Percentiles rank a stretch among this genome's conserved stretches.
Evolutionary conservation across 2,888 invertebrate genomes (phyloP).

Genomic region (Dryomyza anilis): DNA sequence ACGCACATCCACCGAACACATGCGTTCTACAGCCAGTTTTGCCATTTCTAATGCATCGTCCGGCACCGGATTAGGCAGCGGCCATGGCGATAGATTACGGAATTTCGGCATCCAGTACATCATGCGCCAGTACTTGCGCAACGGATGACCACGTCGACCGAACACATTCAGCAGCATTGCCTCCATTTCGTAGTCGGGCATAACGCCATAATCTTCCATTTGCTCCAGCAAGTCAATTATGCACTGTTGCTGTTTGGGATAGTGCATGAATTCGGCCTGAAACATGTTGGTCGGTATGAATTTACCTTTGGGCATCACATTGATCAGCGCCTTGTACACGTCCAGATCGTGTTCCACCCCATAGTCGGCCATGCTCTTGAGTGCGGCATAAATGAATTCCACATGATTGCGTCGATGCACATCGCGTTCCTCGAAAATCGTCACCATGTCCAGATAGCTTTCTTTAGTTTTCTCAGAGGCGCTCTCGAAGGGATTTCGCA

Average conservation of each 20-base stretch:
- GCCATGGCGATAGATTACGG: constrained; percentile 86
- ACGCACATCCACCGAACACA: constrained; percentile 80
- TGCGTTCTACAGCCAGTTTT: constrained; percentile 79
- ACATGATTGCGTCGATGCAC: constrained; percentile 82
- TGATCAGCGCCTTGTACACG: constrained; percentile 82
- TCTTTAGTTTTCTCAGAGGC: constrained; percentile 63
- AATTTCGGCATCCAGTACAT: constrained; percentile 96
- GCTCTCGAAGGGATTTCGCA: constrained; percentile 51
- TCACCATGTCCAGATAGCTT: constrained; percentile 74
- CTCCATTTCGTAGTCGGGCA: constrained; percentile 90
- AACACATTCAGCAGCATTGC: constrained; percentile 82
- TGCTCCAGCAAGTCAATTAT: constrained; percentile 83
- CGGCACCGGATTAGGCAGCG: constrained; percentile 78
- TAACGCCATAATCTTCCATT: constrained; percentile 94
- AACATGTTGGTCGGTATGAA: constrained; percentile 82
- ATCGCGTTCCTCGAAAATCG: constrained; percentile 73
- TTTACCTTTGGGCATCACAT: constrained; percentile 87
- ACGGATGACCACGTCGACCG: constrained; percentile 75
- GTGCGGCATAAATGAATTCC: constrained; percentile 90
- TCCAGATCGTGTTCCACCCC: constrained; percentile 86
- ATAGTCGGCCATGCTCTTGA: constrained; percentile 87
- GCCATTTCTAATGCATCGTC: constrained; percentile 78
- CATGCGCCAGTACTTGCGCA: constrained; percentile 80
- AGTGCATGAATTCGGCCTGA: constrained; percentile 91
- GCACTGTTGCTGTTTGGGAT: constrained; percentile 94